Evolutionary conservation across 2,888 invertebrate species (phyloP).

Genomic region (Phaedon cochleariae): DNA sequence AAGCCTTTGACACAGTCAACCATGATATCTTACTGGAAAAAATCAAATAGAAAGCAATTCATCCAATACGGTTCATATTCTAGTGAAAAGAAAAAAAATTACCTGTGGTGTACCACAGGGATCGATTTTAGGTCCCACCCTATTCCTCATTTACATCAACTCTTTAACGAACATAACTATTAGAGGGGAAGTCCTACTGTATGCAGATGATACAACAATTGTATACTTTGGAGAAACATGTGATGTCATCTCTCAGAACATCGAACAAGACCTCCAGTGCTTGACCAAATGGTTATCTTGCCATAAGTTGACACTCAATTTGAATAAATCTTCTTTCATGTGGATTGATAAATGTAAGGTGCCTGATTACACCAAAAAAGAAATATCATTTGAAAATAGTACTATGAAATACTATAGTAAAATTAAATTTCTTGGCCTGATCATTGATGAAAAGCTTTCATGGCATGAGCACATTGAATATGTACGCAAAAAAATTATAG

Average conservation of each 20-base stretch:
- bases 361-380: slow-evolving; percentile 4
- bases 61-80: background rate
- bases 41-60: slow-evolving; percentile 11
- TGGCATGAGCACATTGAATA: slow-evolving; percentile 6
- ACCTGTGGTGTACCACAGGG: background rate
- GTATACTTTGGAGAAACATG: slow-evolving; percentile 1
- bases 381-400: slow-evolving; percentile 8
- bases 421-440: slow-evolving; percentile 12
- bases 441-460: too few relatives aligned
- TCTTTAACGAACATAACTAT: slow-evolving; percentile 4
- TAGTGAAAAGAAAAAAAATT: slow-evolving; percentile 3
- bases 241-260: background rate
- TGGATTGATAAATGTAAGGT: slow-evolving; percentile 1
- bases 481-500: background rate
- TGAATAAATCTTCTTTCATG: slow-evolving; percentile 11
- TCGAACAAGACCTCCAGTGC: slow-evolving; percentile 4
- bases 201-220: background rate
- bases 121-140: background rate
- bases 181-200: background rate
- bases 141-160: slow-evolving; percentile 6
- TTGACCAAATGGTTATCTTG: slow-evolving; percentile 1
- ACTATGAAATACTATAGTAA: slow-evolving; percentile 7
- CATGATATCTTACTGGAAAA: too few relatives aligned
- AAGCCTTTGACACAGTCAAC: too few relatives aligned
- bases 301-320: slow-evolving; percentile 10